These are phyloP conservation scores for Halictus quadricinctus DNA, from an alignment of 2,888 invertebrate genomes.

Conservation along the genomic window DNA sequence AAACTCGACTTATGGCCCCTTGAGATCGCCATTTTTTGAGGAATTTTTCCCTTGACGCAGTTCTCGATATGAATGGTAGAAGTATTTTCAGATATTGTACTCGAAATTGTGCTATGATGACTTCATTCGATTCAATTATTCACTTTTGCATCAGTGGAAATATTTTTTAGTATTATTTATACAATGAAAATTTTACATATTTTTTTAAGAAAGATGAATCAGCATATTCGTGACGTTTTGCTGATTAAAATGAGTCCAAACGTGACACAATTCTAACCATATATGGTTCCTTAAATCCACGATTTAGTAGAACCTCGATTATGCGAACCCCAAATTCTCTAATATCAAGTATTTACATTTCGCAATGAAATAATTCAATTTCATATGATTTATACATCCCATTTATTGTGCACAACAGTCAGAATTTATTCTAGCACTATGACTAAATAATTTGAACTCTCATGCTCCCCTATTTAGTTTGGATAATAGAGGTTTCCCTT, in stretches of 20 bases:
- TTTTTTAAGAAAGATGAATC: not conserved
- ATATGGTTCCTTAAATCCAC: not conserved
- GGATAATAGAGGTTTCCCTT: not conserved
- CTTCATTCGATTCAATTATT: not conserved
- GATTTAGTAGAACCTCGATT: not conserved
- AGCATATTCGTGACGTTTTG: not conserved
- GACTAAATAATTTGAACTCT: not conserved
- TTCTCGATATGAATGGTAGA: not conserved
- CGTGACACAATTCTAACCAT: not conserved
- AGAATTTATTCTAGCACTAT: not conserved
- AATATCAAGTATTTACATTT: too few relatives aligned
- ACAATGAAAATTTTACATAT: not conserved
- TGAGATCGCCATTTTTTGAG: not conserved
- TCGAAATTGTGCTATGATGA: too few relatives aligned
- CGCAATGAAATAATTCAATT: too few relatives aligned
- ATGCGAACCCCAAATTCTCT: not conserved
- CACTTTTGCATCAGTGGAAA: not conserved
- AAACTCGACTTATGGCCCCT: not conserved
- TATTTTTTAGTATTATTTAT: too few relatives aligned
- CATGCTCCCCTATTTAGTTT: not conserved
- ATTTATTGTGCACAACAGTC: too few relatives aligned
- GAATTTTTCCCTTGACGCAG: not conserved
- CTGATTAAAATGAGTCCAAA: not conserved
- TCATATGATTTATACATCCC: too few relatives aligned
- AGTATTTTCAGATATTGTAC: not conserved